Percentiles rank a stretch among this genome's conserved stretches.
These are phyloP conservation scores for Tetramorium bicarinatum DNA, from an alignment of 2,888 invertebrate genomes.

Conservation along the genomic window DNA sequence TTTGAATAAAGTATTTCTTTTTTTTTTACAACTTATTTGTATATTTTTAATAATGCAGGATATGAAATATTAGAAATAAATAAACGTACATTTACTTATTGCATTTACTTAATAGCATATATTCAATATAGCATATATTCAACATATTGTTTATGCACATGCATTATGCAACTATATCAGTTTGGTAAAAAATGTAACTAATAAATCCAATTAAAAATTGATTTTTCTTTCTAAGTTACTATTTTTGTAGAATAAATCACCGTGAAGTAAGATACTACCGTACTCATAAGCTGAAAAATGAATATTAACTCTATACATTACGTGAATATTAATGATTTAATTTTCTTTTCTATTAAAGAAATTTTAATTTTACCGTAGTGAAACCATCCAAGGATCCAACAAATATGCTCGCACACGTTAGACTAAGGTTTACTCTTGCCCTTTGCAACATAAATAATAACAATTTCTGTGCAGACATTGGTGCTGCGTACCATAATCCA, in stretches of 20 bases:
- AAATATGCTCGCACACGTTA: conserved; percentile 3
- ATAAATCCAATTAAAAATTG: neutral
- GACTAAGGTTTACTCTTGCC: neutral
- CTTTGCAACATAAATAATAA: conserved; percentile 40
- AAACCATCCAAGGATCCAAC: conserved; percentile 46
- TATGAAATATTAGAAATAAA: neutral
- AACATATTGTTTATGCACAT: neutral
- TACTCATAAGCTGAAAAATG: conserved; percentile 20
- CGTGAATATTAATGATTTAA: neutral
- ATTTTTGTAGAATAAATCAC: conserved; percentile 32
- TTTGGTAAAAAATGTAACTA: neutral
- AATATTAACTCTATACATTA: neutral
- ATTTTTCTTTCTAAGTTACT: neutral
- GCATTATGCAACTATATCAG: neutral
- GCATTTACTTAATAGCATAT: neutral
- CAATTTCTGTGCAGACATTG: conserved; percentile 36
- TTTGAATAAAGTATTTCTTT: neutral
- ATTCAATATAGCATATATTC: conserved; percentile 7
- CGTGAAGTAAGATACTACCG: conserved; percentile 35
- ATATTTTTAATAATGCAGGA: neutral
- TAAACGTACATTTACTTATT: neutral
- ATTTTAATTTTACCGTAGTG: conserved; percentile 44
- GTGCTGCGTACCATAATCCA: conserved; percentile 45
- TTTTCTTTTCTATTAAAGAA: neutral
- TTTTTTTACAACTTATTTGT: neutral